Base-by-base conservation (phyloP, 2,888 invertebrate species). In the Itoplectis maculator region DNA sequence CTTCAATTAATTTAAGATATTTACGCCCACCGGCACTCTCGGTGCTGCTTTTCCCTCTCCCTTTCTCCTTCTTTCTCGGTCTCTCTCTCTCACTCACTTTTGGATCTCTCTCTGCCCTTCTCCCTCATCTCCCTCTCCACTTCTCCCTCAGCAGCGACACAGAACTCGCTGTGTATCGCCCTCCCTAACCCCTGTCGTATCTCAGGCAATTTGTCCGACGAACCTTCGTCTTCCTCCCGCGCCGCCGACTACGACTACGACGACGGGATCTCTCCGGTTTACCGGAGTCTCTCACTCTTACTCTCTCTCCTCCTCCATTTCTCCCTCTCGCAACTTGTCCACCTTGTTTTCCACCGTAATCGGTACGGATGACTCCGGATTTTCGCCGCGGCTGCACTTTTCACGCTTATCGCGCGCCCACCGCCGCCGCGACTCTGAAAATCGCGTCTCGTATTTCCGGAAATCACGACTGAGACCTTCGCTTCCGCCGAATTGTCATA, bases 1-100 rank as follows among this genome's bases (percentile, higher is more conserved):
- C 59, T 77, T 84, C 87, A 86, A 89, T 89, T 89, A 89, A 89
- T 87, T 86, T 83, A 72, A 40, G 85, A 87, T 87, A 88, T 87
- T 89, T 88, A 84, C 69, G 72, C 47, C 61, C 80, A 63, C 68
- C 78, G 65, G 68, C 45, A 45, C 75, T 70, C 59, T 54, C 61
- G 65, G 20, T 70, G 42, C 56, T n/a, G n/a, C 56, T 47, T 15
- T 56, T 56, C 45, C 37, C 56, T 54, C 59, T 56, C 18, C 74
- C 29, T 56, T n/a, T n/a, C 56, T 45, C n/a, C 45, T 54, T 51
- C n/a, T n/a, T n/a, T n/a, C n/a, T n/a, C n/a, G n/a, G n/a, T n/a
- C 37, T 70, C 54, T 68, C 49, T n/a, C 49, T 15, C 66, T 63
- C 35, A 7, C 42, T 51, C 45, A n/a, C n/a, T n/a, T n/a, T n/a